A percentile compares a stretch with the other conserved stretches of the same genome.
Conservation (phyloP, 2,888 invertebrate species). For the Andrena marginata region DNA sequence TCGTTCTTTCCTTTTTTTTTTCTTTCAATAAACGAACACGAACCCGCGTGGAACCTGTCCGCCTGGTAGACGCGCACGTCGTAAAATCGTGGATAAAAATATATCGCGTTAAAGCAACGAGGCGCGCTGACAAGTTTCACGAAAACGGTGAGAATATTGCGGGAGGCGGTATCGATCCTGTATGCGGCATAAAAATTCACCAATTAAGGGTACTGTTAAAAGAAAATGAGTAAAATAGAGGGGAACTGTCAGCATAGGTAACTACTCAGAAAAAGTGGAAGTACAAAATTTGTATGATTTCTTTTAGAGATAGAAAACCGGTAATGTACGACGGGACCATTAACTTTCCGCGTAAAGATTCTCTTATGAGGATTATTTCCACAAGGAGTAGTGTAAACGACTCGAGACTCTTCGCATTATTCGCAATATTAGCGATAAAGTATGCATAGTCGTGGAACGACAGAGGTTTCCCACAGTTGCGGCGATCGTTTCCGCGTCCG, state of each 20-base stretch:
- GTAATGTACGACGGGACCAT: too few relatives aligned
- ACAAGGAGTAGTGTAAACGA: not conserved
- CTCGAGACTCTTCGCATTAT: too few relatives aligned
- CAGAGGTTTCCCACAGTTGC: conserved; percentile 26
- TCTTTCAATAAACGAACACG: conserved; percentile 50
- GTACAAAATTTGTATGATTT: too few relatives aligned
- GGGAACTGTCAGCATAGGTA: too few relatives aligned
- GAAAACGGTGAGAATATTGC: conserved; percentile 60
- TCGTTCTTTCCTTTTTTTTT: not conserved
- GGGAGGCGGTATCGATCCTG: conserved; percentile 40
- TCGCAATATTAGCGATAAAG: not conserved
- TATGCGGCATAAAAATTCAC: too few relatives aligned
- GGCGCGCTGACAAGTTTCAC: conserved; percentile 47
- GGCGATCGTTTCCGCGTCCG: conserved; percentile 23
- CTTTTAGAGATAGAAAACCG: too few relatives aligned
- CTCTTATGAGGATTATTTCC: not conserved
- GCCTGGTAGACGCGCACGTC: conserved; percentile 10
- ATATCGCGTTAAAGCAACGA: conserved; percentile 45
- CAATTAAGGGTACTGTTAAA: too few relatives aligned
- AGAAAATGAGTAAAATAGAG: too few relatives aligned
- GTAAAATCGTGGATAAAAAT: conserved; percentile 57
- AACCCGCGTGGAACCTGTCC: conserved; percentile 36
- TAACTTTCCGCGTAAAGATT: not conserved
- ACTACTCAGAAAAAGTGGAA: too few relatives aligned
- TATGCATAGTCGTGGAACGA: not conserved